Conservation (phyloP, 2,888 invertebrate species). For the Subacronicta megacephala region DNA sequence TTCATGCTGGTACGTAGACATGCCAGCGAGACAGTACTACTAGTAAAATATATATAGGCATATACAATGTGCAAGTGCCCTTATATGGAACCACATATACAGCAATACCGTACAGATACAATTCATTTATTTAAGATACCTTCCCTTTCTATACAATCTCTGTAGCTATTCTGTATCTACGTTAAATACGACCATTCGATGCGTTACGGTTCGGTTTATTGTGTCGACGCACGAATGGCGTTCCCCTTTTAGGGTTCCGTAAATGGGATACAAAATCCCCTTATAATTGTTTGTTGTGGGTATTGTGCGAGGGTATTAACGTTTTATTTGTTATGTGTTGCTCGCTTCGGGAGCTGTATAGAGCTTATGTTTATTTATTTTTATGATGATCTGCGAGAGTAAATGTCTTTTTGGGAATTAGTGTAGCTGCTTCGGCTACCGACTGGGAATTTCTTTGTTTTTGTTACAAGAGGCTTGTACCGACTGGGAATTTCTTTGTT, state of each 20-base stretch:
- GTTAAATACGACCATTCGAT: conserved; percentile 16
- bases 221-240: conserved; percentile 28
- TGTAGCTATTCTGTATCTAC: conserved; percentile 4
- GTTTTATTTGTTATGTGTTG: not conserved
- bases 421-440: too few relatives aligned
- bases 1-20: too few relatives aligned
- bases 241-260: conserved; percentile 18
- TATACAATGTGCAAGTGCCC: not conserved
- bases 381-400: not conserved
- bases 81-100: not conserved
- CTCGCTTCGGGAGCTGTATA: not conserved
- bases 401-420: not conserved
- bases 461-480: too few relatives aligned
- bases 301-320: conserved; percentile 6
- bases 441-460: too few relatives aligned
- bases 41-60: too few relatives aligned
- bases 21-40: too few relatives aligned
- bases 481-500: too few relatives aligned
- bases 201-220: conserved; percentile 28
- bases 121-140: conserved; percentile 8
- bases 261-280: conserved; percentile 21
- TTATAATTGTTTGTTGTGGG: conserved; percentile 19
- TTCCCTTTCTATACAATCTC: not conserved
- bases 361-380: conserved; percentile 7
- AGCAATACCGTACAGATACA: not conserved